Percentiles rank a stretch among this genome's conserved stretches.
phyloP scores from a whole-genome alignment of 1,140 invertebrate genomes.

The Zaprionus camerounensis region DNA sequence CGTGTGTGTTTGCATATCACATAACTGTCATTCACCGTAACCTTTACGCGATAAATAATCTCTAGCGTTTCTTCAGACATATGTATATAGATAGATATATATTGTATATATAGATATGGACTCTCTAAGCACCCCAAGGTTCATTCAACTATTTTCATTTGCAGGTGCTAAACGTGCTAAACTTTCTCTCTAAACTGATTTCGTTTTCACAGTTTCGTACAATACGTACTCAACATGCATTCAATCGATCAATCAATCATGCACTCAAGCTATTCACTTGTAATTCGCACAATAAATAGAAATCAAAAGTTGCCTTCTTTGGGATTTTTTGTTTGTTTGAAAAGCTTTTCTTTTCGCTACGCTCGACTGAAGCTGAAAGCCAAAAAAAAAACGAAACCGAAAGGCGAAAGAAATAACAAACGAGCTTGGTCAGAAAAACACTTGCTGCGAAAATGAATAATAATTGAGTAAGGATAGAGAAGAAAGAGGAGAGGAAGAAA shows the following conservation, averaged over 20 bases:
- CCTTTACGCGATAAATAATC: conserved; percentile 25
- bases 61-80: conserved; percentile 9
- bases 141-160: conserved; percentile 36
- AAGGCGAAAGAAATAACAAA: conserved; percentile 24
- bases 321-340: not conserved
- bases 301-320: conserved; percentile 46
- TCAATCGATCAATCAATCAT: conserved; percentile 14
- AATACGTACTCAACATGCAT: conserved; percentile 12
- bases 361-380: conserved; percentile 44
- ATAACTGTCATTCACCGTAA: conserved; percentile 10
- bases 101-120: not conserved
- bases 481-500: conserved; percentile 2
- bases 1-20: not conserved
- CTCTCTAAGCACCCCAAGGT: conserved; percentile 15
- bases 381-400: conserved; percentile 27
- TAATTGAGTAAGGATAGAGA: conserved; percentile 17
- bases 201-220: conserved; percentile 29
- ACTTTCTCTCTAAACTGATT: conserved; percentile 46
- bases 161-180: conserved; percentile 47
- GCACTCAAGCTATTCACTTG: conserved; percentile 15
- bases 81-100: too few species aligned
- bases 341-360: conserved; percentile 52
- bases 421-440: conserved; percentile 33
- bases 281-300: conserved; percentile 31
- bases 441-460: conserved; percentile 44